Evolutionary conservation across 2,797 vertebrate species (phyloP), one percentile per base, ranked within the genome.

Genomic region (Falco cherrug): DNA sequence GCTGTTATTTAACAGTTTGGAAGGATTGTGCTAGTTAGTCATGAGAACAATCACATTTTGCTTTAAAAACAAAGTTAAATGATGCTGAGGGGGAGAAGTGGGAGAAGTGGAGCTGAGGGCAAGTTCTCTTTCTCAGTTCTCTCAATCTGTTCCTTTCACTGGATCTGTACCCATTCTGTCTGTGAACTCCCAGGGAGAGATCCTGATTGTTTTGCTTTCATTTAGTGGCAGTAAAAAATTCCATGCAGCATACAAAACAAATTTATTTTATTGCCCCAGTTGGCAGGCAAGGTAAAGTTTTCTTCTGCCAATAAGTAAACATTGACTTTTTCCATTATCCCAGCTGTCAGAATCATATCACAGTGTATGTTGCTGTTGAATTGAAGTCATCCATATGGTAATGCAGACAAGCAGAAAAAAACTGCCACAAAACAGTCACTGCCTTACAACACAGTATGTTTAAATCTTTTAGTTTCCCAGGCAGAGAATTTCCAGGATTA

Each of bases 211-310:
- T 97, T 93, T 92, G 75, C 90, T 96, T 96, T 94, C 56, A 64
- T 79, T 94, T 95, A 68, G 26, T 61, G 79, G 87, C 91, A 93
- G 75, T 95, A 93, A 92, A 94, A 93, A 93, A 91, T 68, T 95
- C 89, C 75, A 80, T 48, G 64, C 60, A 83, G 26, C 68, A 71
- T 77, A 64, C 84, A 84, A 91, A 94, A 41, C 89, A 92, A 93
- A 94, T 90, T 91, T 91, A 68, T 95, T 94, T 97, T 91, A 89
- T 94, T 96, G 84, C 57, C 71, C 90, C 56, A 77, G 48, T 89
- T 95, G 95, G 95, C 95, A 96, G 64, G 37, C 71, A 94, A 95
- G 95, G 93, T 95, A 95, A 53, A 78, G 68, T 93, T 92, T 93
- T 93, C 89, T 94, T 80, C 68, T 39, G 50, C 87, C 89, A 95